Evolutionary conservation across 2,113 vertebrate species (phyloP), one percentile per base, ranked within the genome.

Genomic region (Uropsilus gracilis): DNA sequence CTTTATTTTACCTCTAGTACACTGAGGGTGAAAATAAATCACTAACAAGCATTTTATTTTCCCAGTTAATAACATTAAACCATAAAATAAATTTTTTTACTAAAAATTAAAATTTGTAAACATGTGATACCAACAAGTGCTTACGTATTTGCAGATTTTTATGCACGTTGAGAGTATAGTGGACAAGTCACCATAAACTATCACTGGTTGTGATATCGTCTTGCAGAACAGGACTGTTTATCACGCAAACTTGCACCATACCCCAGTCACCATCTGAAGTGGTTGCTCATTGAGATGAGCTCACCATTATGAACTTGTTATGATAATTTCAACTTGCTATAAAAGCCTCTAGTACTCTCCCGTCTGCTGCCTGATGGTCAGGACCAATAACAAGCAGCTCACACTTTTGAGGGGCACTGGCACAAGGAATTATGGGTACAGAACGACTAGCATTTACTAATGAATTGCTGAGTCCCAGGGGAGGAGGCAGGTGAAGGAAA

Each of bases 31-130:
- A 78, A 90, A 68, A 82, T 59, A 89, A 72, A n/a, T n/a, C n/a
- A n/a, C 80, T 86, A 82, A 77, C 26, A 61, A 12, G 68, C 72
- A 82, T 48, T 71, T 42, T 63, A 57, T 72, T 81, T 63, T 20
- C 39, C n/a, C 24, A 90, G 30, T 48, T 46, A 84, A 63, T 44
- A 59, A 32, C 22, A 17, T 76, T 86, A 89, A 91, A 76, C 1
- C 28, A 61, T 72, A 83, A 84, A 61, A 66, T 34, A 44, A 89
- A 75, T 87, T 2, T 14, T 75, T 32, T 63, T n/a, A 77, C 83
- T 88, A 82, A 66, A 89, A 93, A 22, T 50, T 39, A 61, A 91
- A 94, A 59, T 16, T 39, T 59, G 6, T 59, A 55, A 71, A 76
- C 50, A 20, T 44, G 53, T 48, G 91, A 39, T 75, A 75, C 89